Base-by-base conservation (phyloP, 2,797 vertebrate species). In the Falco cherrug region DNA sequence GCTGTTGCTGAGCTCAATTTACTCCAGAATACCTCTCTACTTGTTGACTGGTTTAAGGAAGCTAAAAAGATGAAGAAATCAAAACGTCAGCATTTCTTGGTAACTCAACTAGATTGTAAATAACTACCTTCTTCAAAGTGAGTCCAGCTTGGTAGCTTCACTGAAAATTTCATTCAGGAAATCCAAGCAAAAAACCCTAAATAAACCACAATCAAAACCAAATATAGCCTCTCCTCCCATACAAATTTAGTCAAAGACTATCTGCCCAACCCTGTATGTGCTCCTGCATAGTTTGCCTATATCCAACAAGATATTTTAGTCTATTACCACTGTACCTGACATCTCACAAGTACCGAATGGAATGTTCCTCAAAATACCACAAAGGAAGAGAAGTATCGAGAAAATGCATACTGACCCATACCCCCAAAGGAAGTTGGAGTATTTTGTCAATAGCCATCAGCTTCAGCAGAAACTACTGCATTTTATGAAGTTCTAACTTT, bases 221-320 rank as follows among this genome's bases (percentile, higher is more conserved):
- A 73, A 74, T 41, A 51, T 3, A 37, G 8, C 10, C 31, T 50
- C 25, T 25, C 20, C 21, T 60, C n/a, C 13, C 21, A 60, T 0
- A 48, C 2, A 39, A 80, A 65, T 13, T 13, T n/a, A 71, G 7
- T 7, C 53, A 51, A 78, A 88, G 45, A 41, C 10, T 33, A 64
- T 9, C 13, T 82, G 29, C 14, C 65, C 82, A 85, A 61, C 5
- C 15, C 24, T 11, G 5, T 4, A 33, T 0, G 0, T 24, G 26
- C 28, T 90, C 10, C 48, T 39, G 21, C 41, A 79, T 0, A 37
- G 31, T 28, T 69, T 47, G 28, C 26, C 48, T 61, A 56, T 51
- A 54, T 11, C 26, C 21, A 79, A 33, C 13, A 64, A 19, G n/a
- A 47, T 24, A 53, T 79, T 73, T 50, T n/a, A 45, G 73, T 60